A percentile compares a stretch with the other conserved stretches of the same genome.
These are phyloP conservation scores for Chrysoperla carnea DNA, from an alignment of 1,140 invertebrate species.

Conservation along the genomic window DNA sequence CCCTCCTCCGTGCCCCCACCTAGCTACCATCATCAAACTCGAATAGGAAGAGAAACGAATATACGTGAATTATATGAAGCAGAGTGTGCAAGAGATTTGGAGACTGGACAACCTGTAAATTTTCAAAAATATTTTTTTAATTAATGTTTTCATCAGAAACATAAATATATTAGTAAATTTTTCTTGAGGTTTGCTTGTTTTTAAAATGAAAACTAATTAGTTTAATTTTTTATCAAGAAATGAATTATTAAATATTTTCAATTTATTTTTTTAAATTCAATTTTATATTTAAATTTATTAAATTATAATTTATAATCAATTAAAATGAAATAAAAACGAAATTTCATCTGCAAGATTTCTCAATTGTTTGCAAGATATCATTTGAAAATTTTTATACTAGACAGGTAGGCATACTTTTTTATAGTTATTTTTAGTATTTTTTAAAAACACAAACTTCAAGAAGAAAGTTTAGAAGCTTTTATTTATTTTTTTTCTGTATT, in stretches of 20 bases:
- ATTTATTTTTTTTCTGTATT: no score
- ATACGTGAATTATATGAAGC: conserved; percentile 16
- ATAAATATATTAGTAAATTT: conserved; percentile 3
- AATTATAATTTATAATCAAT: no score
- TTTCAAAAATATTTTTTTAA: background rate
- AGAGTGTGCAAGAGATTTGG: conserved; percentile 13
- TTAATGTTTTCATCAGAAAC: background rate
- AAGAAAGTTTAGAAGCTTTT: no score
- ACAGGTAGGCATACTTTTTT: no score
- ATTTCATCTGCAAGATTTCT: no score
- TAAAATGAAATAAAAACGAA: background rate
- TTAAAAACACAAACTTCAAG: no score
- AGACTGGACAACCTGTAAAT: conserved; percentile 9
- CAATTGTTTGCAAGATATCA: background rate
- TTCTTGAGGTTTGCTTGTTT: conserved; percentile 3
- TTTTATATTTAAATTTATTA: no score
- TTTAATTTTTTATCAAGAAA: conserved; percentile 1
- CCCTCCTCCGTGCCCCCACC: conserved; percentile 15
- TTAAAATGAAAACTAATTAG: conserved; percentile 4
- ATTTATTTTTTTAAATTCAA: conserved; percentile 1
- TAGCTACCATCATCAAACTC: conserved; percentile 9
- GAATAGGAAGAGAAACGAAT: conserved; percentile 10
- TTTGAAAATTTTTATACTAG: conserved; percentile 1
- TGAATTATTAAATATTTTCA: conserved; percentile 4
- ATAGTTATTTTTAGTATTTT: no score